Conservation (phyloP, 2,888 invertebrate species). For the Thyatira batis region DNA sequence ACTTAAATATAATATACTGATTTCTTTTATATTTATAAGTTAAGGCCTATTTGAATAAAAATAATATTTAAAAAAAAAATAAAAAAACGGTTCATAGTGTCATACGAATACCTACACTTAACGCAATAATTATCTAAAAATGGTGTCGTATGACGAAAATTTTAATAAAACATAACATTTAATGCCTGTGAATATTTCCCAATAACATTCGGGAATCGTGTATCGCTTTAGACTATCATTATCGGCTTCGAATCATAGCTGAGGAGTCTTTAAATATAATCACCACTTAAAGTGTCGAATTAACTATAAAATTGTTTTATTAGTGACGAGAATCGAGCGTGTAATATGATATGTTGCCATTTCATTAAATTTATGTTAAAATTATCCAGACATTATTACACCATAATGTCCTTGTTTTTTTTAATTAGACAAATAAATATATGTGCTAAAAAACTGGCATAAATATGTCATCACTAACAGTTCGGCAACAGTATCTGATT, state of each 20-base stretch:
- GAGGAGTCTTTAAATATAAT: background rate
- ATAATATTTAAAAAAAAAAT: too few species aligned
- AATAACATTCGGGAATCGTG: background rate
- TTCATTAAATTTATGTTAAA: background rate
- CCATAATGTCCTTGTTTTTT: too few species aligned
- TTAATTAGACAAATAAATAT: too few species aligned
- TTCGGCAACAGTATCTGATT: too few species aligned
- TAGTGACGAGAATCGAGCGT: background rate
- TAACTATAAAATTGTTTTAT: background rate
- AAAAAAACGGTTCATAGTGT: too few species aligned
- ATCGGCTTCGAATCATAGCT: background rate
- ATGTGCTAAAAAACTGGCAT: too few species aligned
- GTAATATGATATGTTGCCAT: background rate
- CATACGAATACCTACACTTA: background rate
- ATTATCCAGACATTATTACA: background rate
- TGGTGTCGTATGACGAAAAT: background rate
- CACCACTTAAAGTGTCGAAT: background rate
- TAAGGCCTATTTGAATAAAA: too few species aligned
- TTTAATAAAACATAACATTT: background rate
- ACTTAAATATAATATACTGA: too few species aligned
- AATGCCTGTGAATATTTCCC: background rate
- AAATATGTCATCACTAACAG: too few species aligned
- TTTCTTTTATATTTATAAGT: too few species aligned
- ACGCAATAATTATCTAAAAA: background rate
- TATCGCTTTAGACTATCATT: background rate